Evolutionary conservation across 2,888 invertebrate genomes (phyloP), one percentile per base, ranked within the genome.

Genomic region (Rotaria sp.): DNA sequence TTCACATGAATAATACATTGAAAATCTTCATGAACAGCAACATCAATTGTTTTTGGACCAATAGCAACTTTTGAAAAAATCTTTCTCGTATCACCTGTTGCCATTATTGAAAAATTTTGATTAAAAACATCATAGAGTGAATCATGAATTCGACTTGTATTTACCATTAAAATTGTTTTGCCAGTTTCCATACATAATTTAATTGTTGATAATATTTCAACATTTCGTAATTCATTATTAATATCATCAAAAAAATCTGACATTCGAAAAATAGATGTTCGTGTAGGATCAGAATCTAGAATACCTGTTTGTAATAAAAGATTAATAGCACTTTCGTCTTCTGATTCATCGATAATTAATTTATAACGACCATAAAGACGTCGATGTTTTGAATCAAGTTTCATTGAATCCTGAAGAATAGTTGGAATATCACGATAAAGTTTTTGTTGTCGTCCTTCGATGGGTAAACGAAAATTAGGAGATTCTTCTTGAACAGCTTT

Each of bases 331-430:
- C 41, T 45, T 80, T 80, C 80, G n/a, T 80, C 80, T 80, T 80
- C 80, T 13, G 80, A 45, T 80, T 80, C 80, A 45, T 80, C 80
- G n/a, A 80, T 80, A 24, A 80, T 13, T 45, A 80, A 45, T 41
- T 80, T 80, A 45, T 80, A 80, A 8, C 80, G 80, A 2, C 80
- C 80, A 45, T 80, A 80, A 0, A 80, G n/a, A 2, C 80, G 80
- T 1, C 80, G 80, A 2, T 45, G 80, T 8, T 2, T 8, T 2
- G 80, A 80, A 80, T 80, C 80, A 0, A 80, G 21, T 80, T 80
- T 41, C 80, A 80, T 45, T 26, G 80, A 80, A 8, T 80, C 7
- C 26, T 11, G 26, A 13, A 80, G n/a, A 41, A 45, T 80, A 1
- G 80, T 45, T 45, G 45, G 41, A 8, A 45, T 80, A 13, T 80